phyloP scores from a whole-genome alignment of 2,113 vertebrate genomes.

The Echinops telfairi region DNA sequence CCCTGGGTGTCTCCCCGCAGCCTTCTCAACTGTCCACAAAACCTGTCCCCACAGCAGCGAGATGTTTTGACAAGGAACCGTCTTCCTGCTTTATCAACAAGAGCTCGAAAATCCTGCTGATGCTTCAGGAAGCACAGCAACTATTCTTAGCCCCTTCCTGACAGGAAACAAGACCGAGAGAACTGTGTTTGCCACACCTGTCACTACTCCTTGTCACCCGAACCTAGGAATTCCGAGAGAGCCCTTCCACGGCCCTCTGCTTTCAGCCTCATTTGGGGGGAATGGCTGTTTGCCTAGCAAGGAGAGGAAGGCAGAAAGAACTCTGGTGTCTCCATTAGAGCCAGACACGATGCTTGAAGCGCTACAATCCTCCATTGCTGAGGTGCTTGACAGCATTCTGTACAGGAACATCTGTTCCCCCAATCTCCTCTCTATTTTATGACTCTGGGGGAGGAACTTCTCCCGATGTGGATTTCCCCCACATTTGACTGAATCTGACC shows the following conservation, averaged over 20 bases:
- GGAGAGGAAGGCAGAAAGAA: not conserved
- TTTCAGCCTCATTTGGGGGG: not conserved
- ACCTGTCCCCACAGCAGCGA: not conserved
- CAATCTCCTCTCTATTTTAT: not conserved
- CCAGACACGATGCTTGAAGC: not conserved
- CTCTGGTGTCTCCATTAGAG: not conserved
- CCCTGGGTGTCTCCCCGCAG: accelerated
- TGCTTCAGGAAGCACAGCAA: not conserved
- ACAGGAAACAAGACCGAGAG: constrained; percentile 1
- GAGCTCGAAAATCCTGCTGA: not conserved
- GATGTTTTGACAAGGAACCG: constrained; percentile 23
- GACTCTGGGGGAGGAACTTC: not conserved
- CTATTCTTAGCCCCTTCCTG: constrained; percentile 56
- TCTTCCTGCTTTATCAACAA: constrained; percentile 8
- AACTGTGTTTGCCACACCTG: not conserved
- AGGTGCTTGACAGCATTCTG: not conserved
- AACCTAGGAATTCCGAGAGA: constrained; percentile 41
- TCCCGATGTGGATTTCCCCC: not conserved
- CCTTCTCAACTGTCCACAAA: not conserved
- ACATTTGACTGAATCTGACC: not conserved
- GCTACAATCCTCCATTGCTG: not conserved
- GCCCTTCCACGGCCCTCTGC: not conserved
- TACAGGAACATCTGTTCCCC: not conserved
- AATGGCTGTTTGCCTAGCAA: not conserved
- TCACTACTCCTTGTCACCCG: constrained; percentile 25